Evolutionary conservation across 1,140 invertebrate species (phyloP), one percentile per base, ranked within the genome.

Genomic region (Drosophila varians): DNA sequence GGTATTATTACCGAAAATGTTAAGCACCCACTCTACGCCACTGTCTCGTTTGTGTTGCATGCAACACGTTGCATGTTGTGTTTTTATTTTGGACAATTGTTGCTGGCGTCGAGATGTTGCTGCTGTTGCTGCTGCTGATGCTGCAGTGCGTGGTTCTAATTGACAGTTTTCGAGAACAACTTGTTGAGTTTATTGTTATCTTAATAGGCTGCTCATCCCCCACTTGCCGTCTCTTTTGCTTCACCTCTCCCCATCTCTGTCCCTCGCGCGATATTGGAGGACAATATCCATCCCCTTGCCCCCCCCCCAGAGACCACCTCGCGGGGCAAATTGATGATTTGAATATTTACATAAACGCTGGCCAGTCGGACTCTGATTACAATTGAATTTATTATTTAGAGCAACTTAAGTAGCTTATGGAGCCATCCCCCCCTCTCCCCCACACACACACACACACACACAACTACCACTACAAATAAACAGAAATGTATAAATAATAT

Each of bases 31-130:
- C 4, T 1, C 9, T 16, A 19, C 69, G 40, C 56, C 75, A 11
- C 6, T 80, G 76, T 0, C 0, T 1, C 2, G 69, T 74, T 73
- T 11, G 61, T 38, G 68, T 73, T 72, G 68, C 61, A 66, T 75
- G 53, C 79, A 84, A 51, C 79, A 77, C 47, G 78, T 77, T 75
- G 71, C 38, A 60, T 76, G 77, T 80, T 84, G 79, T 84, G 79
- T 84, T 84, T 72, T 84, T 64, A 78, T 84, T 79, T 78, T 74
- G 46, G 75, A 68, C 74, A 75, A 84, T 84, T 84, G 79, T 78
- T 84, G 79, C 64, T 71, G 66, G 25, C 54, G 47, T 47, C n/a
- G 38, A 18, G 19, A n/a, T 47, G 26, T 42, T 42, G 38, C 38
- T 9, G 5, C 42, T 28, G 36, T 3, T 28, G 51, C 16, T 42